Conservation (phyloP, 2,888 invertebrate species). For the Melieria omissa region DNA sequence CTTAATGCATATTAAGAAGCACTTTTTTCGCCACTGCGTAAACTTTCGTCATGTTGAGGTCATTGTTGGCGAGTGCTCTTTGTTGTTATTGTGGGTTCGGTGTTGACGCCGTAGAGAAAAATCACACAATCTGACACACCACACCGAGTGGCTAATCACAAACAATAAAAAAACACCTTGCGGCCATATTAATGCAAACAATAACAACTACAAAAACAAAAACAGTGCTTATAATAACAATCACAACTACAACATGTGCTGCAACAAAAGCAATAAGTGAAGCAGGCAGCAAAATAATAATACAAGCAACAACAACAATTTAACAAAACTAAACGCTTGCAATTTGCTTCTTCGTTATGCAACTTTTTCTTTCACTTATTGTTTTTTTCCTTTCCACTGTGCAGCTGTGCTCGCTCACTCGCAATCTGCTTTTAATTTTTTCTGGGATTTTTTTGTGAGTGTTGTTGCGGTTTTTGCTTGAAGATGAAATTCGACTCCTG, state of each 20-base stretch:
- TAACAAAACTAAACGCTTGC: background rate
- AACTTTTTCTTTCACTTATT: background rate
- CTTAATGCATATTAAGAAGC: background rate
- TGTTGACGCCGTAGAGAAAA: background rate
- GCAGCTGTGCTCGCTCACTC: no score
- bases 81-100: no score
- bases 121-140: conserved; percentile 6
- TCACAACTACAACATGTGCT: background rate
- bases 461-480: no score
- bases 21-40: background rate
- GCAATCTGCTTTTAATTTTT: no score
- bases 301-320: background rate
- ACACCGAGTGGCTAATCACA: no score
- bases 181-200: conserved; percentile 9
- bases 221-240: background rate
- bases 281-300: background rate
- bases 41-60: background rate
- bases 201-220: conserved; percentile 16
- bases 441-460: no score
- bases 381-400: no score
- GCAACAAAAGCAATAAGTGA: background rate
- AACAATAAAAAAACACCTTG: conserved; percentile 13
- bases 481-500: no score
- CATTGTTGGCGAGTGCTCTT: no score
- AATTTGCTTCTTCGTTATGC: background rate